Conservation (phyloP, 2,113 vertebrate genomes). For the Marcusenius ussheri region DNA sequence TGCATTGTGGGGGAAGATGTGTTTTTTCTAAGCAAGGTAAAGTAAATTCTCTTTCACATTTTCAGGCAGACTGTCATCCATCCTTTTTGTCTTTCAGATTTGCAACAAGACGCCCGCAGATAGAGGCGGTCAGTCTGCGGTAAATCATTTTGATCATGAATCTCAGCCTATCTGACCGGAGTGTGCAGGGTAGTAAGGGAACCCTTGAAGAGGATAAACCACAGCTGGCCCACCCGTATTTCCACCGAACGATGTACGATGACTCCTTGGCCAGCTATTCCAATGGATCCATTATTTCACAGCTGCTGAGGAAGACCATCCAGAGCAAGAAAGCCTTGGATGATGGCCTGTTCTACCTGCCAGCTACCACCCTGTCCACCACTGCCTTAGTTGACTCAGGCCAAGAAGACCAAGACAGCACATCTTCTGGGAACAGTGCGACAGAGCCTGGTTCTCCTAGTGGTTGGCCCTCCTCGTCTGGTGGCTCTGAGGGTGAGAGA, state of each 20-base stretch:
- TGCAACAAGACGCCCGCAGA: neutral
- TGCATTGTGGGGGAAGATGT: neutral
- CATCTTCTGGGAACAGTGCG: conserved; percentile 49
- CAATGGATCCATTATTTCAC: conserved; percentile 62
- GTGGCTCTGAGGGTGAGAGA: conserved; percentile 50
- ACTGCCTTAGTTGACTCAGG: conserved; percentile 45
- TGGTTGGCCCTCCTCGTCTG: conserved; percentile 25
- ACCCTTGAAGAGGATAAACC: conserved; percentile 50
- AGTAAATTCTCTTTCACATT: neutral
- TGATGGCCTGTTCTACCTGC: conserved; percentile 54
- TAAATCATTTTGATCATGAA: conserved; percentile 44
- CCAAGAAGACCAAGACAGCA: conserved; percentile 51
- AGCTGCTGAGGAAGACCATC: conserved; percentile 60
- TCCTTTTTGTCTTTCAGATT: conserved; percentile 8
- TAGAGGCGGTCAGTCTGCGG: neutral
- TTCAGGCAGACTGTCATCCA: neutral
- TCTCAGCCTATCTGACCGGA: conserved; percentile 55
- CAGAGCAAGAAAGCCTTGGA: conserved; percentile 60
- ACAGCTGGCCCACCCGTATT: conserved; percentile 54
- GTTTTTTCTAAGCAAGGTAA: neutral
- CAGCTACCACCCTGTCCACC: conserved; percentile 33
- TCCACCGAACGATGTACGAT: conserved; percentile 55
- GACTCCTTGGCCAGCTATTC: conserved; percentile 57
- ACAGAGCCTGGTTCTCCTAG: conserved; percentile 45
- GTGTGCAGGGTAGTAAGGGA: conserved; percentile 45